Evolutionary conservation across 2,888 invertebrate genomes (phyloP).

Genomic region (Diarsia dahlii): DNA sequence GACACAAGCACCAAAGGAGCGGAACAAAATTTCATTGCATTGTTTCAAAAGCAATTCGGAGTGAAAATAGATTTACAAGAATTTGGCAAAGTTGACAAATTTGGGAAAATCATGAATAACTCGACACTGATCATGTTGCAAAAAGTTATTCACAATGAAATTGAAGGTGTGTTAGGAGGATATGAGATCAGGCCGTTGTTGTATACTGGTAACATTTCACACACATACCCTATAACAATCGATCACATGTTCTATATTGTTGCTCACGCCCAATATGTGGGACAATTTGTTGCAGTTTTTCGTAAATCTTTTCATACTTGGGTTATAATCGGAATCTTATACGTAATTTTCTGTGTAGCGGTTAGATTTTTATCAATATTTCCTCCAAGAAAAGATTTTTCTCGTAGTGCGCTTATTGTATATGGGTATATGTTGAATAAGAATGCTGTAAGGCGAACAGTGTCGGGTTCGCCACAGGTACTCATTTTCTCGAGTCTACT

Average conservation of each 20-base stretch:
- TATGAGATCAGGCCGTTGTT: not conserved
- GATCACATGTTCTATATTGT: constrained; percentile 57
- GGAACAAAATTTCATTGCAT: constrained; percentile 66
- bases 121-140: constrained; percentile 60
- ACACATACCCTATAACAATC: constrained; percentile 60
- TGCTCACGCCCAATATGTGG: constrained; percentile 47
- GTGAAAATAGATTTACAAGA: constrained; percentile 63
- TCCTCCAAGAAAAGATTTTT: constrained; percentile 53
- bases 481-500: constrained; percentile 65
- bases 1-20: constrained; percentile 51
- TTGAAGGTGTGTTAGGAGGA: constrained; percentile 68
- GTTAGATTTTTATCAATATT: constrained; percentile 66
- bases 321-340: constrained; percentile 35
- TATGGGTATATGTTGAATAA: constrained; percentile 72
- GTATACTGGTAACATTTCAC: constrained; percentile 46
- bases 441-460: constrained; percentile 47
- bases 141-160: constrained; percentile 61
- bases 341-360: constrained; percentile 62
- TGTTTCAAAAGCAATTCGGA: constrained; percentile 61
- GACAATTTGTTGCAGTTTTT: constrained; percentile 55
- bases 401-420: constrained; percentile 64
- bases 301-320: constrained; percentile 18
- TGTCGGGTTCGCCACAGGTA: constrained; percentile 59
- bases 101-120: constrained; percentile 65
- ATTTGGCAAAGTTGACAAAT: constrained; percentile 62